Evolutionary conservation across 2,888 invertebrate species (phyloP).

Genomic region (Cepaea hortensis): DNA sequence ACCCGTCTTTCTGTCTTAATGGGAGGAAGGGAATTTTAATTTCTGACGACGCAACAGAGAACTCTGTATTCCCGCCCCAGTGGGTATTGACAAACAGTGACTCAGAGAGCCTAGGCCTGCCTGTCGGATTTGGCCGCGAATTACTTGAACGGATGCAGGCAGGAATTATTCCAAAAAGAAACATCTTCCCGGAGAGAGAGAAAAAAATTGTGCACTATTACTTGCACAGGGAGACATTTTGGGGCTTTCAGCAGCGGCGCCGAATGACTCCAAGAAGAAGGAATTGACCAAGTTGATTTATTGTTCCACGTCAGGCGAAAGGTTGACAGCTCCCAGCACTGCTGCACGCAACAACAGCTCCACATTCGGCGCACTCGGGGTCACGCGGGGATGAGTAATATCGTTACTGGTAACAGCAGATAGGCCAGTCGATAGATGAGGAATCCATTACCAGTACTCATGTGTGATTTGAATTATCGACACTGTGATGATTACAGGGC

Average conservation of each 20-base stretch:
- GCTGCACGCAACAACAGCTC: slow-evolving; percentile 3
- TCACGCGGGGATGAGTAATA: not conserved
- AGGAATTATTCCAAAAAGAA: not conserved
- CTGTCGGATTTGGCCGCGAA: not conserved
- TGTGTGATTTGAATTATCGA: too few relatives aligned
- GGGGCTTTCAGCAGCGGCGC: not conserved
- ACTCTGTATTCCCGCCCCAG: not conserved
- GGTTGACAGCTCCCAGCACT: not conserved
- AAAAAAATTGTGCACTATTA: not conserved
- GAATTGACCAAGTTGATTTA: slow-evolving; percentile 1
- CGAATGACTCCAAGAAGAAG: not conserved
- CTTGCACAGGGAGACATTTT: not conserved
- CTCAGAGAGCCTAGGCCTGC: not conserved
- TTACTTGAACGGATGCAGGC: not conserved
- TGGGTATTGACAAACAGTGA: slow-evolving; percentile 25
- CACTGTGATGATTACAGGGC: not conserved
- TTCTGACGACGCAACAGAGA: slow-evolving; percentile 19
- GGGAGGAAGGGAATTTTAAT: slow-evolving; percentile 32
- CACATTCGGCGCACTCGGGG: too few relatives aligned
- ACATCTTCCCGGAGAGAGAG: not conserved
- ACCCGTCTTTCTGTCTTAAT: slow-evolving; percentile 14
- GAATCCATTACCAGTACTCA: not conserved
- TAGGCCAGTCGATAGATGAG: not conserved
- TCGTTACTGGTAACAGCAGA: not conserved
- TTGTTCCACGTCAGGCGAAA: not conserved